Base-by-base conservation (phyloP, 2,888 invertebrate species). In the Magallana nippona region DNA sequence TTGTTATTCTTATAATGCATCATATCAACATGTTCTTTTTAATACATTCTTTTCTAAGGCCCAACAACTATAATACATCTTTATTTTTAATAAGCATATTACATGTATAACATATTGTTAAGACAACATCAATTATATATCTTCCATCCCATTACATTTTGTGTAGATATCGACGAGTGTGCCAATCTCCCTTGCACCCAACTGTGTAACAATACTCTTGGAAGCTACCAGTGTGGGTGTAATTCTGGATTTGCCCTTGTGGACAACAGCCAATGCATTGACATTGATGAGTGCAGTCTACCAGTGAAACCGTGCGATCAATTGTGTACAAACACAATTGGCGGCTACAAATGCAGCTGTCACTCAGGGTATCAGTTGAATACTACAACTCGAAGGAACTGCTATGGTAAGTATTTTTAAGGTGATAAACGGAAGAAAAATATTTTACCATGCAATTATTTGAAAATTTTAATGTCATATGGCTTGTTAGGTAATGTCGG, bases 251-350 rank as follows among this genome's bases (percentile, higher is more conserved):
- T 81, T 55, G 10, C 32, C 60, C 57, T 83, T 11, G 55, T 10
- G 22, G 19, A 15, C 27, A 32, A 55, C n/a, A 82, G 55, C 2
- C 19, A n/a, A 22, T 81, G 79, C 22, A 55, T 27, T 62, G 84
- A 87, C 87, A 86, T 91, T 32, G 81, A 91, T 81, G 91, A 91
- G 81, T 91, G 91, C 85, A 79, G 79, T 1, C 83, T 82, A 13
- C n/a, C 79, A 15, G 82, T 85, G 78, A 83, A 84, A 44, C 17
- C n/a, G 5, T 85, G 85, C 77, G 44, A 57, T 55, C 85, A 85
- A 17, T 55, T 81, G 2, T 85, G 85, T 77, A 78, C 77, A 1
- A 85, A 85, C 32, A 78, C 78, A 3, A 56, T 63, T 1, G 85
- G 85, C 55, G 81, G 85, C 22, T 85, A 78, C 79, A 81, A 81